Conservation (phyloP, 2,113 vertebrate species). For the Phalacrocorax carbo region DNA sequence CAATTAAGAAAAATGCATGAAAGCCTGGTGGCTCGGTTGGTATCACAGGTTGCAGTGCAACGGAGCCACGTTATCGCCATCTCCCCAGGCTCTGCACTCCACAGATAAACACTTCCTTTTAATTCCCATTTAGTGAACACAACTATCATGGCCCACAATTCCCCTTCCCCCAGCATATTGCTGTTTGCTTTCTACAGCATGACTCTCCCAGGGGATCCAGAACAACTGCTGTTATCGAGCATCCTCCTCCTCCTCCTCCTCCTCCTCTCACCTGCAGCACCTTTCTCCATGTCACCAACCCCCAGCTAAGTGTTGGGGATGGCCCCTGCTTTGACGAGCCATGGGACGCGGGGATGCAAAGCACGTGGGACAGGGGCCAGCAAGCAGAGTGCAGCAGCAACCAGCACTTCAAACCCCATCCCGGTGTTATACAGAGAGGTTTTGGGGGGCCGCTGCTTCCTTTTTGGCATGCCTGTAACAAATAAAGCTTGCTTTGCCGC, state of each 20-base stretch:
- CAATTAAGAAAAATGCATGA: background rate
- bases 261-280: background rate
- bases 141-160: background rate
- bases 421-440: background rate
- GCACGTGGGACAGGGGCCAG: accelerated
- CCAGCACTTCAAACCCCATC: background rate
- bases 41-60: background rate
- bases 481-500: too few relatives aligned
- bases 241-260: background rate
- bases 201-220: background rate
- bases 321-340: background rate
- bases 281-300: background rate
- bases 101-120: background rate
- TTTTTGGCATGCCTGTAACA: background rate
- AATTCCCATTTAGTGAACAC: background rate
- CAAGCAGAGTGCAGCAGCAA: background rate
- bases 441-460: background rate
- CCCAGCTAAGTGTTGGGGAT: background rate
- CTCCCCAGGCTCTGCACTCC: background rate
- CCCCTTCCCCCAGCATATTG: accelerated
- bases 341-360: background rate
- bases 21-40: background rate
- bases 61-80: background rate
- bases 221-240: background rate
- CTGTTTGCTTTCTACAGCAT: background rate